Conservation (phyloP, 2,888 invertebrate genomes). For the Drosophila austrosaltans region DNA sequence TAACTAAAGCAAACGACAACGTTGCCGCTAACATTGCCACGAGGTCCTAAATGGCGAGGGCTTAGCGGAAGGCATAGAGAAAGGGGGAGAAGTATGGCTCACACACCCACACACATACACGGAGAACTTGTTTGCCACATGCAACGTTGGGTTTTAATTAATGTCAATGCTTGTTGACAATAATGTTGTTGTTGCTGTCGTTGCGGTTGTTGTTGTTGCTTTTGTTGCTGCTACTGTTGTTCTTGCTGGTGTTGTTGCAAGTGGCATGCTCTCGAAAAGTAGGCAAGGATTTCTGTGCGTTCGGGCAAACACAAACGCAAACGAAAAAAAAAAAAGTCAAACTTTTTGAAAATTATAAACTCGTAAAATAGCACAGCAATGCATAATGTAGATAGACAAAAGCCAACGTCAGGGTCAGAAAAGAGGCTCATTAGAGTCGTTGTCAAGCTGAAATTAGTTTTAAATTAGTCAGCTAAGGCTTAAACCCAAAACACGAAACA, state of each 20-base stretch:
- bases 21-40: constrained; percentile 18
- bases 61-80: constrained; percentile 20
- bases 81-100: constrained; percentile 1
- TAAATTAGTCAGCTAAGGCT: neutral
- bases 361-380: constrained; percentile 9
- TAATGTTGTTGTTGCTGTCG: constrained; percentile 40
- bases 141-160: constrained; percentile 72
- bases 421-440: constrained; percentile 7
- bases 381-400: constrained; percentile 14
- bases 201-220: neutral
- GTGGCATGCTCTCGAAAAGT: constrained; percentile 24
- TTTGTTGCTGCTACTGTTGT: neutral
- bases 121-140: constrained; percentile 53
- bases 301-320: neutral
- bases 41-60: constrained; percentile 13
- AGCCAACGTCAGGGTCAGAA: constrained; percentile 6
- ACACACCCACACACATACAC: constrained; percentile 28
- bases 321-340: neutral
- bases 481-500: neutral
- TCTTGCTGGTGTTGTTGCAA: constrained; percentile 27
- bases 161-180: constrained; percentile 73
- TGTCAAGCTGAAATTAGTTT: neutral
- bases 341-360: constrained; percentile 7
- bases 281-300: constrained; percentile 39
- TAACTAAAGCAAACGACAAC: constrained; percentile 62